Evolutionary conservation across 2,113 vertebrate genomes (phyloP), one percentile per base, ranked within the genome.

Genomic region (Limnothrissa miodon): DNA sequence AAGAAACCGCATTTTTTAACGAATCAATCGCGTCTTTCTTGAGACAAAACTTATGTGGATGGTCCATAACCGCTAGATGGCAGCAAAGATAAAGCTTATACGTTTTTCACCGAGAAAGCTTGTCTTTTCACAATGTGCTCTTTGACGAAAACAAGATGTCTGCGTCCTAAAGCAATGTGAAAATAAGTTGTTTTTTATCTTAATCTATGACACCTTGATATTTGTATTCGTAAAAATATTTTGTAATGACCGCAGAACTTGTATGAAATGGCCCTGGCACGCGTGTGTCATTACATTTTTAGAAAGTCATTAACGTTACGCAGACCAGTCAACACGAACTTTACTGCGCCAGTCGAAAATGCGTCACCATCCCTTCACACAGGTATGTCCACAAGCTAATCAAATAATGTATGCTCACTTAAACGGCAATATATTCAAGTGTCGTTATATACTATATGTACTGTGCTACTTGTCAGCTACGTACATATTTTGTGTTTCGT

Each of bases 81-180:
- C 89, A 46, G 17, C 88, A 83, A 81, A 81, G 56, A 79, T 53
- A 44, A 13, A 81, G 80, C 8, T 0, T 70, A 4, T 33, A 39
- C 13, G 0, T 25, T 0, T 6, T 33, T 13, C 19, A 3, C n/a
- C 13, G 0, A 33, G 0, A 48, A 21, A 17, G 46, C 70, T 80
- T 0, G 83, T 90, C 89, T 89, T 87, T n/a, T 45, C 66, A 82
- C 87, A 88, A 23, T 1, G 0, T 5, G 62, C 53, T 92, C 79
- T 44, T 91, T 87, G 87, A 82, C 85, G n/a, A 66, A 84, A 90
- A 1, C 84, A 92, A 89, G 48, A 95, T 95, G 95, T 91, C 89
- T 44, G 84, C 92, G 21, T 81, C 83, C 90, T 83, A 62, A n/a
- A 15, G 4, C 82, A 90, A 85, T 45, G 92, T 87, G 91, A 86